Conservation (phyloP, 2,113 vertebrate genomes). For the Seriola aureovittata region DNA sequence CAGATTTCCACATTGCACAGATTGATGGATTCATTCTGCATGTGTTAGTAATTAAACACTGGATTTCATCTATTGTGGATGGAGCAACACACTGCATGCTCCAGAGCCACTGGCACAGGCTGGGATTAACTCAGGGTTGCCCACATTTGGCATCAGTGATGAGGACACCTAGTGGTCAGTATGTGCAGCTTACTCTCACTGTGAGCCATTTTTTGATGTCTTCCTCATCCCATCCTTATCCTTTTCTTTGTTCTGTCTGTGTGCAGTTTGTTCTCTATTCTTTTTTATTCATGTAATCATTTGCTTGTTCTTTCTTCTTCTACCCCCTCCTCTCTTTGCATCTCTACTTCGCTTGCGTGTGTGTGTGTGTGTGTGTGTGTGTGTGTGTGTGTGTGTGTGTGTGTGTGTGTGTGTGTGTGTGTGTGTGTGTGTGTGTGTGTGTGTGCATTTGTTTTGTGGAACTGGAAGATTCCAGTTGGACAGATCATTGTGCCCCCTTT, state of each 20-base stretch:
- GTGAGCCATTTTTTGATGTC: conserved; percentile 19
- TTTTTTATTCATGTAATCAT: conserved; percentile 22
- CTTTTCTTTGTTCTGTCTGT: conserved; percentile 6
- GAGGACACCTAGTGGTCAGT: conserved; percentile 82
- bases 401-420: conserved; percentile 10
- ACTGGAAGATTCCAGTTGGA: conserved; percentile 80
- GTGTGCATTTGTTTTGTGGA: conserved; percentile 62
- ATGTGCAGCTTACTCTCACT: conserved; percentile 40
- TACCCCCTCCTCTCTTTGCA: background rate
- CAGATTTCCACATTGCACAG: conserved; percentile 38
- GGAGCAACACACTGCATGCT: conserved; percentile 46
- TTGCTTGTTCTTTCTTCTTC: conserved; percentile 18
- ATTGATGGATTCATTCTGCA: conserved; percentile 59
- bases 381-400: conserved; percentile 20
- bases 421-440: conserved; percentile 20
- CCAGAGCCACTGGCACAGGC: conserved; percentile 51
- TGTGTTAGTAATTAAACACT: conserved; percentile 60
- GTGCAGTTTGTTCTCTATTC: background rate
- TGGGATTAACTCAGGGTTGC: conserved; percentile 51
- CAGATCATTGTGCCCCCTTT: conserved; percentile 76
- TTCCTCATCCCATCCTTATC: conserved; percentile 2
- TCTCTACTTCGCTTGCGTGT: conserved; percentile 24
- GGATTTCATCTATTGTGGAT: conserved; percentile 59
- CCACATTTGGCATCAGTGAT: conserved; percentile 59
- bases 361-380: conserved; percentile 10